These are phyloP conservation scores for Anas bahamensis DNA, from an alignment of 2,797 vertebrate species.

Conservation along the genomic window DNA sequence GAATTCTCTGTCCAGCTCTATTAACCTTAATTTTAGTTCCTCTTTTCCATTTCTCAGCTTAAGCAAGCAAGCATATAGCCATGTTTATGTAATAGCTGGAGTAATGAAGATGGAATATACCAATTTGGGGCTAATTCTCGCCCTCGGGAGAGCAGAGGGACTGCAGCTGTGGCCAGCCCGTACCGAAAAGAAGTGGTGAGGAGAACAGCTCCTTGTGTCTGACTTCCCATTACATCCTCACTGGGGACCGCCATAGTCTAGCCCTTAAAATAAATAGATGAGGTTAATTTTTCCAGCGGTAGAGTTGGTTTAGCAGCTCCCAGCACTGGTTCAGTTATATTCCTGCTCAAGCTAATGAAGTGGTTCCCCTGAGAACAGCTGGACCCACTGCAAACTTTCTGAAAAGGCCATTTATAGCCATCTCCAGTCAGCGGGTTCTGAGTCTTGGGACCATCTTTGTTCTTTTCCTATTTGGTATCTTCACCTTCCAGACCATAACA, in stretches of 20 bases:
- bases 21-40: constrained; percentile 62
- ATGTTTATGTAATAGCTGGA: constrained; percentile 55
- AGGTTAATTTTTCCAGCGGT: constrained; percentile 39
- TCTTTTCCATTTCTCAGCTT: constrained; percentile 57
- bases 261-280: constrained; percentile 38
- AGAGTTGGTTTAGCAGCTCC: background rate
- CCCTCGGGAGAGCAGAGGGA: constrained; percentile 29
- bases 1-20: constrained; percentile 23
- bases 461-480: constrained; percentile 12
- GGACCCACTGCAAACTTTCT: background rate
- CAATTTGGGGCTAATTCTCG: constrained; percentile 64
- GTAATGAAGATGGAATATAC: constrained; percentile 70
- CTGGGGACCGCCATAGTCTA: background rate
- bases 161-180: constrained; percentile 37
- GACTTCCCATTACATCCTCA: constrained; percentile 34
- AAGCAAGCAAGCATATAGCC: constrained; percentile 58
- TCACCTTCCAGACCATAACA: background rate
- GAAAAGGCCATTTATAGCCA: background rate
- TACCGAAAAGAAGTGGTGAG: background rate
- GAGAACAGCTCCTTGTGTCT: constrained; percentile 37
- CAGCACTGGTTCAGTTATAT: background rate
- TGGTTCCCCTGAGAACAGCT: background rate
- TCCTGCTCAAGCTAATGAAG: background rate
- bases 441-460: background rate
- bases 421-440: background rate